These are phyloP conservation scores for Andrena bucephala DNA, from an alignment of 2,888 invertebrate species.

Conservation along the genomic window DNA sequence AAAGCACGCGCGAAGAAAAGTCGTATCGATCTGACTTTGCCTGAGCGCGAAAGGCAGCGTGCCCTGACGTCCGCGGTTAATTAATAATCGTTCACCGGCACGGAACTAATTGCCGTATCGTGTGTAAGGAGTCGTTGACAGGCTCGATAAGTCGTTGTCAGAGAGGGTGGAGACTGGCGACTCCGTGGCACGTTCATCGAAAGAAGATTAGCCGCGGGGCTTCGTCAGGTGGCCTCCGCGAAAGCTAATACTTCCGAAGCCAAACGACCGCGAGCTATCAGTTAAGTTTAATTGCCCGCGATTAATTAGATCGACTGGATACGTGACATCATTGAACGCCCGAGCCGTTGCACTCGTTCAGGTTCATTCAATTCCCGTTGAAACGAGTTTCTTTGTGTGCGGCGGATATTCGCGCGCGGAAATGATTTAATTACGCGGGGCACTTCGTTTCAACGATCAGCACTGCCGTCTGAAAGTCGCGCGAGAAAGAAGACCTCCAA, in stretches of 20 bases:
- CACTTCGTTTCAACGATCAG: not conserved
- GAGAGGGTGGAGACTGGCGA: slow-evolving; percentile 26
- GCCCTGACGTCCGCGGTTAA: slow-evolving; percentile 47
- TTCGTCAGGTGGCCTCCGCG: slow-evolving; percentile 37
- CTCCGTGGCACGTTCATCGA: slow-evolving; percentile 37
- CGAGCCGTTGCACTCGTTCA: too few species aligned
- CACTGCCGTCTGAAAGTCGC: not conserved
- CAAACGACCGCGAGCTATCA: slow-evolving; percentile 62
- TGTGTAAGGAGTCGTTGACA: slow-evolving; percentile 66
- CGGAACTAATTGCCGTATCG: slow-evolving; percentile 60
- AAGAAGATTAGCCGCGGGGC: slow-evolving; percentile 55
- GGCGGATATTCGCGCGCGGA: not conserved
- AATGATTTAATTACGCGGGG: not conserved
- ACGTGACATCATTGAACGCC: too few species aligned
- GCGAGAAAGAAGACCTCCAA: not conserved
- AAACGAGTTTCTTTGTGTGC: too few species aligned
- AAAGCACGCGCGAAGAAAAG: slow-evolving; percentile 11
- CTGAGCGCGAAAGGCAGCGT: slow-evolving; percentile 9
- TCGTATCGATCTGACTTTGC: slow-evolving; percentile 52
- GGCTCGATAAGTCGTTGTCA: slow-evolving; percentile 67
- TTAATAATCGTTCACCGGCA: slow-evolving; percentile 60
- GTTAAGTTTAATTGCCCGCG: slow-evolving; percentile 67
- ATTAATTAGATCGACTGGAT: slow-evolving; percentile 60
- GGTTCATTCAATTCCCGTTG: too few species aligned
- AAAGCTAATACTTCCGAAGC: slow-evolving; percentile 68